phyloP scores from a whole-genome alignment of 2,113 vertebrate species.

The Okapia johnstoni region DNA sequence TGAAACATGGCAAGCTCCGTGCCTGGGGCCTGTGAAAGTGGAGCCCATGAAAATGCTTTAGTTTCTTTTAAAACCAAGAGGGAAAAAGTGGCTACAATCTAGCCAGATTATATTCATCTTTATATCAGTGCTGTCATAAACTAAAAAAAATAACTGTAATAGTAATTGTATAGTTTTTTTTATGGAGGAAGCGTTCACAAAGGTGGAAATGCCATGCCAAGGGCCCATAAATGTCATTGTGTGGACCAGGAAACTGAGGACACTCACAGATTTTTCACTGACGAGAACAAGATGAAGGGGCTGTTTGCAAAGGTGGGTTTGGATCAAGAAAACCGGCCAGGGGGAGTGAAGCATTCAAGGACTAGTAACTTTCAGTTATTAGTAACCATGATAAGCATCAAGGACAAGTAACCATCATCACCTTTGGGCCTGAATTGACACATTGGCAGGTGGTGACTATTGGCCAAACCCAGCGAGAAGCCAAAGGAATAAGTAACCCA shows the following conservation, averaged over 20 bases:
- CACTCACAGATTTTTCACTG: background rate
- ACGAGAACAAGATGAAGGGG: background rate
- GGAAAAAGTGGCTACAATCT: background rate
- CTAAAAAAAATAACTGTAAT: background rate
- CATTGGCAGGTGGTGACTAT: background rate
- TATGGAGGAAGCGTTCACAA: background rate
- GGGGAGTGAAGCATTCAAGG: background rate
- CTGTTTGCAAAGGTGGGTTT: background rate
- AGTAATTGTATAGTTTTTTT: background rate
- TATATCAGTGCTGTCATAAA: background rate
- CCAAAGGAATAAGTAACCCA: background rate
- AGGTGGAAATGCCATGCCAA: background rate
- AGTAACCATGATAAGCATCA: background rate
- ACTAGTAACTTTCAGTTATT: background rate
- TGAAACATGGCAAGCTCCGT: too few species aligned
- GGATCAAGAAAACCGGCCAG: background rate
- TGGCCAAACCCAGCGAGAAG: background rate
- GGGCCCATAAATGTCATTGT: background rate
- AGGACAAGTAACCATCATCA: background rate
- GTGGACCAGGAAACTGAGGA: background rate
- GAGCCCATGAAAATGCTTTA: background rate
- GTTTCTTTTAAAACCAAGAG: constrained; percentile 7
- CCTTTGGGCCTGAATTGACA: background rate
- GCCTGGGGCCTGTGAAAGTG: background rate
- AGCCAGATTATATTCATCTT: background rate